Evolutionary conservation across 2,797 vertebrate species (phyloP).

Genomic region (Anguilla obscura): DNA sequence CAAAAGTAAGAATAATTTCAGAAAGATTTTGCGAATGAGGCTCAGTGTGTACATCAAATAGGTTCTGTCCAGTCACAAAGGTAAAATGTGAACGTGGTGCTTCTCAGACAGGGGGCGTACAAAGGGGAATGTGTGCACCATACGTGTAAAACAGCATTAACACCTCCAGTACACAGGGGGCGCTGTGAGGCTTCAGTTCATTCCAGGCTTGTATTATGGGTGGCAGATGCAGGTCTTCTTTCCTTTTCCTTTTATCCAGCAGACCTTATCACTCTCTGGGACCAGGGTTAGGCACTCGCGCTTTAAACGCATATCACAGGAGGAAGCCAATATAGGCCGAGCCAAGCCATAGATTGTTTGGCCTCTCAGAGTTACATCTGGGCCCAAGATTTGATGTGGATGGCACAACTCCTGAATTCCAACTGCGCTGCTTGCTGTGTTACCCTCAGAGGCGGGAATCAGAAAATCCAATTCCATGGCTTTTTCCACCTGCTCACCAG

Average conservation of each 20-base stretch:
- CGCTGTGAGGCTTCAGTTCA: not conserved
- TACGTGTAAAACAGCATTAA: not conserved
- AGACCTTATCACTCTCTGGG: not conserved
- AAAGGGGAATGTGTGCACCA: not conserved
- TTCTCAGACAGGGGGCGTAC: not conserved
- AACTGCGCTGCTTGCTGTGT: not conserved
- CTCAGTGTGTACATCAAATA: not conserved
- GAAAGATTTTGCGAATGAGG: no score
- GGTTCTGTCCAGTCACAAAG: not conserved
- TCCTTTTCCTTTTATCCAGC: not conserved
- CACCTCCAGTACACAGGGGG: not conserved
- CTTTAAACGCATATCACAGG: not conserved
- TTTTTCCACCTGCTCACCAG: not conserved
- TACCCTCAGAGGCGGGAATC: conserved; percentile 37
- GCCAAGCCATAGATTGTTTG: no score
- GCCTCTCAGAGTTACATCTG: not conserved
- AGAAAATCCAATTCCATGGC: conserved; percentile 21
- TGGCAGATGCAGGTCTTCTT: not conserved
- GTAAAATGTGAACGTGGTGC: not conserved
- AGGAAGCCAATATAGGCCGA: not conserved
- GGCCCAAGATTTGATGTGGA: not conserved
- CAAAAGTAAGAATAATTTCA: no score
- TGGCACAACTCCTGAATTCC: not conserved
- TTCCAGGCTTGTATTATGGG: not conserved
- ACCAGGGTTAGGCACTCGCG: not conserved